Conservation (phyloP, 1,140 invertebrate genomes). For the silkworm (Bombyx mori) region ASM3026992v2 NC_085110.1:12100501-12101000, state of each 20-base stretch:
- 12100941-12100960: slow-evolving; percentile 92
- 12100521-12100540: no score
- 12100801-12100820: slow-evolving; percentile 75
- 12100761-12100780: no score
- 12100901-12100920: slow-evolving; percentile 86
- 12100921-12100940: slow-evolving; percentile 89
- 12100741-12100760: no score
- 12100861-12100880: slow-evolving; percentile 92
- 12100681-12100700: no score
- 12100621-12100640: slow-evolving; percentile 74
- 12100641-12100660: slow-evolving; percentile 79
- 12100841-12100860: slow-evolving; percentile 89
- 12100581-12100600: slow-evolving; percentile 8
- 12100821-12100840: slow-evolving; percentile 85
- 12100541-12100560: no score
- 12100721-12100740: neutral
- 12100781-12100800: no score
- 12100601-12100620: slow-evolving; percentile 75
- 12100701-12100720: no score
- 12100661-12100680: slow-evolving; percentile 71
- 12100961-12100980: slow-evolving; percentile 88
- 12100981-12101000: slow-evolving; percentile 91
- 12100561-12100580: no score
- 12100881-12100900: slow-evolving; percentile 84
- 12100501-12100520: no score